A percentile compares a stretch with the other conserved stretches of the same genome.
Evolutionary conservation across 1,140 invertebrate genomes (phyloP).

Genomic region (Hesperophylax magnus): DNA sequence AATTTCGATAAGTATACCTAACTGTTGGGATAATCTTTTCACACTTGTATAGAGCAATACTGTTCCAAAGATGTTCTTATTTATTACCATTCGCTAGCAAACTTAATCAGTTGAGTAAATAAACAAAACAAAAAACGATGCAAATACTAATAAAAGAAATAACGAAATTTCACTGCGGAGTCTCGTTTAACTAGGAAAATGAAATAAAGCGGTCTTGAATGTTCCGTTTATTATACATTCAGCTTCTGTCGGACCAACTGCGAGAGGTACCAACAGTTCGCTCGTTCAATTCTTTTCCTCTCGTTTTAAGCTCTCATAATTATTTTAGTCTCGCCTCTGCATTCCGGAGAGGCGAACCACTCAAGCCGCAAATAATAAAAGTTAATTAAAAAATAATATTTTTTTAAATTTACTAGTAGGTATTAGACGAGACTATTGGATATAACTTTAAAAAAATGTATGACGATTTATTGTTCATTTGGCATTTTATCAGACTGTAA

Average conservation of each 20-base stretch:
- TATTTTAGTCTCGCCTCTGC: conserved; percentile 55
- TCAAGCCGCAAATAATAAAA: conserved; percentile 1
- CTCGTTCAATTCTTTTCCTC: conserved; percentile 46
- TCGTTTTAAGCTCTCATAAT: conserved; percentile 54
- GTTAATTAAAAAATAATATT: conserved; percentile 27
- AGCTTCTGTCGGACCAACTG: neutral
- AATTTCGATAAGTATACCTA: too few relatives aligned
- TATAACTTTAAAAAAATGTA: too few relatives aligned
- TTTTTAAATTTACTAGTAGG: neutral
- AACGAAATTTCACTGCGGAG: neutral
- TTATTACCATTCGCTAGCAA: too few relatives aligned
- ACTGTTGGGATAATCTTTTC: too few relatives aligned
- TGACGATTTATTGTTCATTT: too few relatives aligned
- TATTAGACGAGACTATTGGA: too few relatives aligned
- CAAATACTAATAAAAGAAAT: too few relatives aligned
- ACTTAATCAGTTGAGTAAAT: too few relatives aligned
- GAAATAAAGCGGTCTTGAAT: conserved; percentile 38
- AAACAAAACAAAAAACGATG: too few relatives aligned
- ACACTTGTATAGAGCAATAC: too few relatives aligned
- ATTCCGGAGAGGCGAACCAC: conserved; percentile 17
- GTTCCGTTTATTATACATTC: conserved; percentile 46
- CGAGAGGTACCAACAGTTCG: conserved; percentile 43
- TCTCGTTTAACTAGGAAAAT: conserved; percentile 39
- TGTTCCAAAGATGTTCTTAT: too few relatives aligned
- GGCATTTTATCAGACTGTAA: too few relatives aligned